Evolutionary conservation across 2,797 vertebrate genomes (phyloP), one percentile per base, ranked within the genome.

Genomic region (Characodon lateralis): DNA sequence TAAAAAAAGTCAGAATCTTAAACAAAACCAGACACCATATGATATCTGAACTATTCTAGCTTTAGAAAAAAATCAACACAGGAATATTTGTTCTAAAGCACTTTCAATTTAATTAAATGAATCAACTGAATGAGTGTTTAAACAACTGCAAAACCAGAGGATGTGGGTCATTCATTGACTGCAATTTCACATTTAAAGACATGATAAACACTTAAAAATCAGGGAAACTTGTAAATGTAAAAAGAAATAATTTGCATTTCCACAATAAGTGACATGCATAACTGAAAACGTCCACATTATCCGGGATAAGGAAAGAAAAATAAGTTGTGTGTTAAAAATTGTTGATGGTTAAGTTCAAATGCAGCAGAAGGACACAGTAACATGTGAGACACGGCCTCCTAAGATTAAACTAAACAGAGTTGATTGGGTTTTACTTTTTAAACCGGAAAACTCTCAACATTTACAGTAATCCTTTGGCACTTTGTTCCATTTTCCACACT

Each of bases 401-500:
- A 12, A 71, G n/a, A 73, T 61, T 59, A 16, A 71, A 39, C 46
- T 31, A 31, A 71, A 41, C 26, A 0, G 22, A 50, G 20, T 5
- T 50, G 41, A 5, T 14, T 69, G 8, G 6, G 51, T 66, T 41
- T 10, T 13, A 28, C 59, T 22, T n/a, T 66, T 53, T 14, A 68
- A 72, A 78, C 51, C 85, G 78, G 73, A 85, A 80, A 68, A 63
- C 55, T 43, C 46, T 83, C 59, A 9, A 65, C 24, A 12, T 56
- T 76, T 70, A 53, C 65, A 70, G 75, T 46, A 18, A 77, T 31
- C 73, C 46, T 13, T 12, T 24, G 24, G 24, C 51, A 82, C 79
- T 61, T 68, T 78, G 76, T 82, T 80, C 70, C 76, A 43, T 81
- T 82, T 83, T 83, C 26, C 79, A 73, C 71, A 85, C 85, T 83